Evolutionary conservation across 2,888 invertebrate genomes (phyloP).

Genomic region (Xanthorhoe spadicearia): DNA sequence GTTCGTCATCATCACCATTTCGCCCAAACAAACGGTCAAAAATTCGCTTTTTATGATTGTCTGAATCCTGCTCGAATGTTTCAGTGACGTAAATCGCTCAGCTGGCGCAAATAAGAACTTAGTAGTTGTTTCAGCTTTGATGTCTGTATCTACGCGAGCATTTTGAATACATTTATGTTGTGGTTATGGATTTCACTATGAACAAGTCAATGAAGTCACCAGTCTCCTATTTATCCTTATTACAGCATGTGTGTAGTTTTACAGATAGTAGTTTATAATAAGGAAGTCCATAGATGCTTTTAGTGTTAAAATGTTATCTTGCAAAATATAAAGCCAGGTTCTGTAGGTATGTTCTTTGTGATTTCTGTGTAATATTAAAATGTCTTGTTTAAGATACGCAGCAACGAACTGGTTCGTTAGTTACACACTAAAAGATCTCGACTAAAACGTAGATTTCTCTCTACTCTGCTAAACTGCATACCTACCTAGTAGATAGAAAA

Average conservation of each 20-base stretch:
- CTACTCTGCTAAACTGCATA: too few species aligned
- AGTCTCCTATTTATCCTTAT: conserved; percentile 24
- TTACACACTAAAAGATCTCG: too few species aligned
- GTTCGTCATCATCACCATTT: conserved; percentile 34
- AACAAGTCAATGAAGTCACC: conserved; percentile 24
- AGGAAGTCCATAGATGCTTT: not conserved
- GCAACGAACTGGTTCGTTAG: too few species aligned
- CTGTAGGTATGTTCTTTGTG: too few species aligned
- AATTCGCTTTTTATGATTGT: conserved; percentile 55
- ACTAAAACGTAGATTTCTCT: too few species aligned
- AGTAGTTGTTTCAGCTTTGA: conserved; percentile 17
- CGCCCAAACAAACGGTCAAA: conserved; percentile 49
- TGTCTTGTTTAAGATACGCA: too few species aligned
- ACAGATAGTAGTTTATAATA: not conserved
- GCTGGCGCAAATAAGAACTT: conserved; percentile 19
- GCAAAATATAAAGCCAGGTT: too few species aligned
- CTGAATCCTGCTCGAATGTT: conserved; percentile 44
- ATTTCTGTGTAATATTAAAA: too few species aligned
- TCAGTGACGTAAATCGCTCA: conserved; percentile 45
- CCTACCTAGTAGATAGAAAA: too few species aligned
- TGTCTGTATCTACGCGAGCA: conserved; percentile 15
- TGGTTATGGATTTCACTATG: conserved; percentile 8
- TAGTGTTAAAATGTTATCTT: not conserved
- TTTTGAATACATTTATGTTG: conserved; percentile 17
- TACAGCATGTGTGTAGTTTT: not conserved